phyloP scores from a whole-genome alignment of 2,797 vertebrate genomes.

The Lates japonicus region DNA sequence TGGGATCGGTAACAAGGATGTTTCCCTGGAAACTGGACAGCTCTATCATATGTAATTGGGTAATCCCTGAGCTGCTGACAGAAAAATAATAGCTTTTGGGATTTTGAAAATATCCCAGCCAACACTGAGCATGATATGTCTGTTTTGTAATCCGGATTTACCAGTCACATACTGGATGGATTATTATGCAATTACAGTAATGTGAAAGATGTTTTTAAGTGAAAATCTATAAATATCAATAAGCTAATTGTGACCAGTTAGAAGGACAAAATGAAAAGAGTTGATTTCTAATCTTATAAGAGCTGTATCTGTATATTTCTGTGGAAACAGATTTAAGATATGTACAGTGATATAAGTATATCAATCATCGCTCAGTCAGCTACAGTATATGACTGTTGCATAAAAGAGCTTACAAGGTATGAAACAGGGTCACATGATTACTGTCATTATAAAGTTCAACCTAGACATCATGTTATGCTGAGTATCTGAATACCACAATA shows the following conservation, averaged over 20 bases:
- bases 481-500: background rate
- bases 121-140: slow-evolving; percentile 48
- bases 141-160: slow-evolving; percentile 52
- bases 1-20: slow-evolving; percentile 76
- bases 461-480: background rate
- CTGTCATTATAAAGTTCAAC: background rate
- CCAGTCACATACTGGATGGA: background rate
- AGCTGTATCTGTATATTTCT: background rate
- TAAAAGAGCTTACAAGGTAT: background rate
- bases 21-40: slow-evolving; percentile 85
- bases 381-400: background rate
- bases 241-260: background rate
- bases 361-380: background rate
- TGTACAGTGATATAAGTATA: background rate
- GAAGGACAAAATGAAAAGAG: background rate
- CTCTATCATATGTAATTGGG: slow-evolving; percentile 76
- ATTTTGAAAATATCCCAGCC: slow-evolving; percentile 59
- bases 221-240: slow-evolving; percentile 20
- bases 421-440: background rate
- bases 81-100: slow-evolving; percentile 75
- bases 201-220: slow-evolving; percentile 3
- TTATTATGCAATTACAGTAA: slow-evolving; percentile 19
- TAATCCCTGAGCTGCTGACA: slow-evolving; percentile 76
- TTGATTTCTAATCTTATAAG: background rate
- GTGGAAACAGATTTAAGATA: background rate